Evolutionary conservation across 2,888 invertebrate species (phyloP).

Genomic region (Ophioninae sp.): DNA sequence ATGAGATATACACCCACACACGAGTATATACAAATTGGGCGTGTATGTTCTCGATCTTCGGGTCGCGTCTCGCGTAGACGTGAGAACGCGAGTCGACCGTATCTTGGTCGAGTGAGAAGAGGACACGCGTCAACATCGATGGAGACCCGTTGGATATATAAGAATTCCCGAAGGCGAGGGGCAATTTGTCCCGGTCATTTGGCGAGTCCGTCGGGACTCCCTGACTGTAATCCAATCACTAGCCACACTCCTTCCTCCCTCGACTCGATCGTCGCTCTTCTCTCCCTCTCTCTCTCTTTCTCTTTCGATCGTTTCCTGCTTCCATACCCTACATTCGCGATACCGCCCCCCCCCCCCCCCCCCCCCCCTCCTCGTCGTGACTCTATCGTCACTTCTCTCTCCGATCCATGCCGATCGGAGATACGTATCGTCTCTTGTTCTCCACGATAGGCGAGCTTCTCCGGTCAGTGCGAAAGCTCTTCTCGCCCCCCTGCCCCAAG

Average conservation of each 20-base stretch:
- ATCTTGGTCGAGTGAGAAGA: slow-evolving; percentile 27
- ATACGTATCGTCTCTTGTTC: slow-evolving; percentile 49
- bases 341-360: no score
- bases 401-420: slow-evolving; percentile 42
- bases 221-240: slow-evolving; percentile 81
- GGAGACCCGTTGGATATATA: slow-evolving; percentile 76
- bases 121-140: slow-evolving; percentile 68
- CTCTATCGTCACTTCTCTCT: slow-evolving; percentile 35
- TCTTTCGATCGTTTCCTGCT: slow-evolving; percentile 31
- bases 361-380: no score
- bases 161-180: slow-evolving; percentile 81
- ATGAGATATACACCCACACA: background rate
- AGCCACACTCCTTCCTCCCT: slow-evolving; percentile 77
- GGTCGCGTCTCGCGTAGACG: slow-evolving; percentile 20
- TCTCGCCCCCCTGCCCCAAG: slow-evolving; percentile 12
- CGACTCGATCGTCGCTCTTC: slow-evolving; percentile 56
- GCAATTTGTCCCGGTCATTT: slow-evolving; percentile 82
- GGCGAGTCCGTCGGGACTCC: slow-evolving; percentile 80
- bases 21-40: background rate
- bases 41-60: slow-evolving; percentile 31
- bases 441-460: slow-evolving; percentile 29
- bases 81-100: slow-evolving; percentile 25
- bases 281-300: slow-evolving; percentile 53
- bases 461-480: slow-evolving; percentile 30
- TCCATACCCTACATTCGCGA: slow-evolving; percentile 22